phyloP scores from a whole-genome alignment of 2,113 vertebrate genomes.

The Piprites chloris region DNA sequence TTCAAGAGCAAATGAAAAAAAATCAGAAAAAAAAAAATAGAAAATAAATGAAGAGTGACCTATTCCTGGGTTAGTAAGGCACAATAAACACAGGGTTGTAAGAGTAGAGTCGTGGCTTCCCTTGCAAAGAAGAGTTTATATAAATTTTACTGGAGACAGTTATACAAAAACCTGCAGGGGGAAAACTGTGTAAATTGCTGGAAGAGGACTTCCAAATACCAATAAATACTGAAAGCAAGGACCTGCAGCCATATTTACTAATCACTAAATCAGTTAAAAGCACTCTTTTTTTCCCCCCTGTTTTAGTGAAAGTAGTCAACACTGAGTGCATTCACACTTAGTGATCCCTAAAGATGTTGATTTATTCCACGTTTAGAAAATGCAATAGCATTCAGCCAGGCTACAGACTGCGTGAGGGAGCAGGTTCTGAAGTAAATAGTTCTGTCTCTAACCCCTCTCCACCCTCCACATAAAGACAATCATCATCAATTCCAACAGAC shows the following conservation, averaged over 20 bases:
- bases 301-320: neutral
- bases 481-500: neutral
- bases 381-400: neutral
- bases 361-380: neutral
- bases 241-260: neutral
- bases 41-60: neutral
- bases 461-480: neutral
- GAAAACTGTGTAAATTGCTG: neutral
- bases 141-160: neutral
- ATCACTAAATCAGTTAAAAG: neutral
- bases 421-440: neutral
- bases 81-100: neutral
- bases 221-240: neutral
- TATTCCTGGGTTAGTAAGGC: neutral
- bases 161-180: neutral
- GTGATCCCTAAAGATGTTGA: neutral
- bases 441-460: neutral
- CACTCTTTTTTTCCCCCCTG: neutral
- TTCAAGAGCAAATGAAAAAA: neutral
- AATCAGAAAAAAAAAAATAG: neutral
- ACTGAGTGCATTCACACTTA: neutral
- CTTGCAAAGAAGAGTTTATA: neutral
- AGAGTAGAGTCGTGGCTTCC: neutral
- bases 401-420: neutral
- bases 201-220: neutral